Evolutionary conservation across 2,113 vertebrate genomes (phyloP).

Genomic region (Hemicordylus capensis): DNA sequence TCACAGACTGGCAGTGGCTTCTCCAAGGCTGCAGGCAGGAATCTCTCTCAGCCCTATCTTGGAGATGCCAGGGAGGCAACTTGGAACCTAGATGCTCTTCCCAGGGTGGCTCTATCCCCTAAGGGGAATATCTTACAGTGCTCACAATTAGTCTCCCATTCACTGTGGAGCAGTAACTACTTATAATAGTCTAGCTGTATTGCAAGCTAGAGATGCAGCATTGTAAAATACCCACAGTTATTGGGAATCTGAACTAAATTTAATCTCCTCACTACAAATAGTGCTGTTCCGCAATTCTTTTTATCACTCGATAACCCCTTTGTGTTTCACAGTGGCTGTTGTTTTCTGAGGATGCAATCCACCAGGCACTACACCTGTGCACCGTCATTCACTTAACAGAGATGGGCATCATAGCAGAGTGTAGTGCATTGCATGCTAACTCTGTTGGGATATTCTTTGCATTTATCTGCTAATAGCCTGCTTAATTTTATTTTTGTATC

Average conservation of each 20-base stretch:
- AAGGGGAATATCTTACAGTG: too few species aligned
- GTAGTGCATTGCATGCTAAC: constrained; percentile 8
- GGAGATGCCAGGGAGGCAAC: too few species aligned
- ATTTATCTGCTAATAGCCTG: constrained; percentile 70
- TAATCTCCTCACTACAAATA: constrained; percentile 57
- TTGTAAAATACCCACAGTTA: constrained; percentile 46
- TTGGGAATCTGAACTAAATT: constrained; percentile 35
- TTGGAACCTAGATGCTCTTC: too few species aligned
- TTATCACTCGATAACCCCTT: constrained; percentile 46
- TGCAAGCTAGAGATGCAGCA: background rate
- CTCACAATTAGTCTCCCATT: too few species aligned
- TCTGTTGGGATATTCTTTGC: constrained; percentile 65
- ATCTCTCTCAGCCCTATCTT: too few species aligned
- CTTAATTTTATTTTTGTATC: constrained; percentile 82
- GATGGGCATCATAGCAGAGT: background rate
- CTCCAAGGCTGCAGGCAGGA: too few species aligned
- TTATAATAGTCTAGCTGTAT: background rate
- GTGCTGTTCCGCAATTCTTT: constrained; percentile 62
- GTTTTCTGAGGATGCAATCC: constrained; percentile 38
- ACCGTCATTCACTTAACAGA: constrained; percentile 7
- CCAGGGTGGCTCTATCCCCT: too few species aligned
- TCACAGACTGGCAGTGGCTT: too few species aligned
- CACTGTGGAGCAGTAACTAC: background rate
- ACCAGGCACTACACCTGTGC: background rate
- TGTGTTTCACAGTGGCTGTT: constrained; percentile 59